Percentiles rank a stretch among this genome's conserved stretches.
Conservation (phyloP, 2,113 vertebrate species). For the Elephantulus edwardii region DNA sequence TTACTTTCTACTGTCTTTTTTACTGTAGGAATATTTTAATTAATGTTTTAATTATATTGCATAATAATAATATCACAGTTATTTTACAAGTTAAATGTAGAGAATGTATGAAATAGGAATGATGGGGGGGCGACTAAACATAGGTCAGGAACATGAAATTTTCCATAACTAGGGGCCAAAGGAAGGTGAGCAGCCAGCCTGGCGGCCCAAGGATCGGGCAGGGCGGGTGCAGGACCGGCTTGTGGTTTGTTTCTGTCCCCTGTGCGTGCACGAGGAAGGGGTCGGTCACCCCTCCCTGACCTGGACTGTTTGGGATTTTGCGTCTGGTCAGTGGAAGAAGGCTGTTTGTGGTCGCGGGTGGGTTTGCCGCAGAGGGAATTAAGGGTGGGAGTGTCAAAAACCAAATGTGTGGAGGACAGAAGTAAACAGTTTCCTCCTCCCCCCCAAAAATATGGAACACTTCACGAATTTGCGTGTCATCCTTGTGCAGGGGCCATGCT, state of each 20-base stretch:
- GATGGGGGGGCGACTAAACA: slow-evolving; percentile 80
- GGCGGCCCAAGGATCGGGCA: slow-evolving; percentile 42
- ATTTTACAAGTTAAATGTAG: slow-evolving; percentile 86
- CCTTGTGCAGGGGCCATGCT: too few species aligned
- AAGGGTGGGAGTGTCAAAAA: slow-evolving; percentile 73
- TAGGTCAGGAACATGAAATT: slow-evolving; percentile 74
- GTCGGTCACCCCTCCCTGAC: slow-evolving; percentile 28
- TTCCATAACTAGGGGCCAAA: slow-evolving; percentile 61
- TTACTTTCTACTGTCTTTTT: too few species aligned
- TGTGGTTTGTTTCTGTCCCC: slow-evolving; percentile 50
- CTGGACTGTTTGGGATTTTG: slow-evolving; percentile 70
- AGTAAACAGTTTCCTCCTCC: slow-evolving; percentile 79
- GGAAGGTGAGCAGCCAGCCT: slow-evolving; percentile 16
- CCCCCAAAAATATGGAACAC: too few species aligned
- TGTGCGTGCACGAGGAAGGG: slow-evolving; percentile 52
- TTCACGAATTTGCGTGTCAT: too few species aligned
- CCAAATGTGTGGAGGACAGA: slow-evolving; percentile 73
- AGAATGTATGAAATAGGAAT: slow-evolving; percentile 81
- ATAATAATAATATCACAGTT: slow-evolving; percentile 85
- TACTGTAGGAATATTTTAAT: slow-evolving; percentile 85
- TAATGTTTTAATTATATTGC: slow-evolving; percentile 86
- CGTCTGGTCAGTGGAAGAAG: slow-evolving; percentile 64
- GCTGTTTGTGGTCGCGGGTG: slow-evolving; percentile 49
- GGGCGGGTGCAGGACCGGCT: slow-evolving; percentile 64
- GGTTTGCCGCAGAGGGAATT: slow-evolving; percentile 59